phyloP scores from a whole-genome alignment of 1,140 invertebrate genomes.

The Drosophila mojavensis region DNA sequence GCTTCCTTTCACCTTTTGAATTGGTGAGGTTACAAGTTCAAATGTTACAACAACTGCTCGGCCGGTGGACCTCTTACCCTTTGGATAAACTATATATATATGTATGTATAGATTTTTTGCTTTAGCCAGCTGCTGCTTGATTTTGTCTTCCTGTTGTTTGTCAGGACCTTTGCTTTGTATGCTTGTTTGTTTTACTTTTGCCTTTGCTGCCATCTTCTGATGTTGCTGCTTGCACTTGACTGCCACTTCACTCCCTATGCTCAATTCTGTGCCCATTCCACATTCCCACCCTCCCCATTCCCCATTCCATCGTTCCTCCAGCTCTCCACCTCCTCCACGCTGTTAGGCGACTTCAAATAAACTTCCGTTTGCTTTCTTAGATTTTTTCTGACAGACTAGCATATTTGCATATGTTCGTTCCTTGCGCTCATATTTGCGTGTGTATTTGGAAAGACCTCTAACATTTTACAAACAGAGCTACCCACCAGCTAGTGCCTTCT shows the following conservation, averaged over 20 bases:
- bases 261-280: slow-evolving; percentile 2
- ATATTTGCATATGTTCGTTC: slow-evolving; percentile 46
- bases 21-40: slow-evolving; percentile 53
- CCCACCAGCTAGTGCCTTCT: not conserved
- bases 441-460: not conserved
- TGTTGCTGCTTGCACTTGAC: slow-evolving; percentile 44
- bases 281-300: too few relatives aligned
- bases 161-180: slow-evolving; percentile 43
- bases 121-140: slow-evolving; percentile 29
- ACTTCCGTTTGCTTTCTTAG: slow-evolving; percentile 52
- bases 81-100: slow-evolving; percentile 1
- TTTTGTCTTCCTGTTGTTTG: slow-evolving; percentile 51
- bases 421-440: not conserved
- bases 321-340: not conserved
- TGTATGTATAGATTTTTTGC: not conserved
- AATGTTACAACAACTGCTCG: slow-evolving; percentile 26
- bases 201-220: slow-evolving; percentile 16
- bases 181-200: slow-evolving; percentile 47
- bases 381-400: slow-evolving; percentile 27
- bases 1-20: slow-evolving; percentile 47
- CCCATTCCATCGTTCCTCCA: not conserved
- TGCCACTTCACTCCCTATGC: slow-evolving; percentile 30
- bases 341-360: slow-evolving; percentile 42
- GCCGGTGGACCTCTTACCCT: not conserved
- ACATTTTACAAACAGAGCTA: not conserved